Evolutionary conservation across 2,888 invertebrate species (phyloP).

Genomic region (Petrophora chlorosata): DNA sequence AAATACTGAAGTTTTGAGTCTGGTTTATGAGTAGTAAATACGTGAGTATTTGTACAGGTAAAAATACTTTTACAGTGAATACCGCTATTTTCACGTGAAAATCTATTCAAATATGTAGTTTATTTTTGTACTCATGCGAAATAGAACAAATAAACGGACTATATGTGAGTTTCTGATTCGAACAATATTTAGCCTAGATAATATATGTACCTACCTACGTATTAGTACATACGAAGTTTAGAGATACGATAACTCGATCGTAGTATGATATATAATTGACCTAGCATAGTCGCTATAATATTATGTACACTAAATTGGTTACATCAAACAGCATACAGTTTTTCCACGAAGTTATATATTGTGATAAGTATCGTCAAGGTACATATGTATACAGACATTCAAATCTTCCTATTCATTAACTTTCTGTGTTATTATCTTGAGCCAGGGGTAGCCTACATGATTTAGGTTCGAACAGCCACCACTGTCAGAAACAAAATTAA

Average conservation of each 20-base stretch:
- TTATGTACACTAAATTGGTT: too few relatives aligned
- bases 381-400: too few relatives aligned
- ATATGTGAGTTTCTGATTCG: not conserved
- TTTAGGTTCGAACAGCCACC: conserved; percentile 24
- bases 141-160: not conserved
- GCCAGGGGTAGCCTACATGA: conserved; percentile 11
- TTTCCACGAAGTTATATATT: too few relatives aligned
- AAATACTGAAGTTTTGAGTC: conserved; percentile 7
- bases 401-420: too few relatives aligned
- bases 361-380: too few relatives aligned
- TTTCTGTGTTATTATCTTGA: too few relatives aligned
- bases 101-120: conserved; percentile 8
- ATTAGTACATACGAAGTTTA: too few relatives aligned
- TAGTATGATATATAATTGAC: too few relatives aligned
- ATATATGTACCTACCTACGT: too few relatives aligned
- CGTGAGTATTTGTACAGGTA: conserved; percentile 15
- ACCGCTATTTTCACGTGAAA: conserved; percentile 11
- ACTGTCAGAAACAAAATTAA: conserved; percentile 34
- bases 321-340: too few relatives aligned
- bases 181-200: not conserved
- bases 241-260: too few relatives aligned
- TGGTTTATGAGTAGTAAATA: conserved; percentile 22
- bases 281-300: too few relatives aligned
- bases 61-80: conserved; percentile 16
- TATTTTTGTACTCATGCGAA: conserved; percentile 9